Evolutionary conservation across 2,113 vertebrate species (phyloP), one percentile per base, ranked within the genome.

Genomic region (Aegypius monachus): DNA sequence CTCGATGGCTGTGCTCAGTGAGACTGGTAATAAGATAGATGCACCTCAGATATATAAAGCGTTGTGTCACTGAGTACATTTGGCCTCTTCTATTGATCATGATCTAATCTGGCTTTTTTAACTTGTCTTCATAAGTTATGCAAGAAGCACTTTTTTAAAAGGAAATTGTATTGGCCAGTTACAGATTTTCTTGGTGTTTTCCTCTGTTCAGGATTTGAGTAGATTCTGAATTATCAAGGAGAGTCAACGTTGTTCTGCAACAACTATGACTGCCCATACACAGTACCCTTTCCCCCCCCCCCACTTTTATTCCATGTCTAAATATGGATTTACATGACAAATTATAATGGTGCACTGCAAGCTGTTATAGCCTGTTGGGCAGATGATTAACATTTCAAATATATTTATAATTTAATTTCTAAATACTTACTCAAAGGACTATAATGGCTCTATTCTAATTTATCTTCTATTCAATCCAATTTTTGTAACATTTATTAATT

Each of bases 401-500:
- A 89, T 78, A 93, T 95, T 97, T 95, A 65, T 95, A 97, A 95
- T 96, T 97, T 95, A 89, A 94, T 95, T 97, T 96, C 74, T 92
- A 95, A 96, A 96, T 92, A 89, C 87, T 92, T 96, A 95, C 80
- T 97, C 89, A 90, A 86, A 95, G 70, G 81, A 87, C 83, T 85
- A 77, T 93, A 91, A 96, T 93, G 74, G 38, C 22, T 96, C 25
- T 55, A 82, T 87, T 96, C 62, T 95, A 84, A 92, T 92, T 96
- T 97, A 96, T 94, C 93, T 86, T 95, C 80, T 63, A 93, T 85
- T 87, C 73, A 85, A 93, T 95, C 81, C 75, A 70, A 92, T 97
- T 97, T 97, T 94, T 96, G 71, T 80, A 97, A 88, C 68, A 96
- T 97, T 97, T 97, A 97, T 97, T 98, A 96, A 95, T 96, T 95